Base-by-base conservation (phyloP, 2,113 vertebrate genomes). In the Pollimyrus isidori region DNA sequence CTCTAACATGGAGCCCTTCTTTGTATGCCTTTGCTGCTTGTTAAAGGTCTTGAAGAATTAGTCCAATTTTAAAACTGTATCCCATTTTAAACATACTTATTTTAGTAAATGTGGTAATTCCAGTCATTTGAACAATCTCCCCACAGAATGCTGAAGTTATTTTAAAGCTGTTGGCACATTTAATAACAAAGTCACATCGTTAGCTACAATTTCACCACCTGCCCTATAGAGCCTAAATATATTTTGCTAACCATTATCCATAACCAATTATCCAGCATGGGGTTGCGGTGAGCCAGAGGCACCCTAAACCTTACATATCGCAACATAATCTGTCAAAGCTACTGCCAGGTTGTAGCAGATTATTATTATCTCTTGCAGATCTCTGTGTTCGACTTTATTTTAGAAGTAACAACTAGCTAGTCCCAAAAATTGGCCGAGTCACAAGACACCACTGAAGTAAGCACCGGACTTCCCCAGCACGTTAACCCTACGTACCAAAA, bases 71-170 rank as follows among this genome's bases (percentile, higher is more conserved):
- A 80, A 80, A 62, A 62, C 53, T 58, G 50, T 56, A 62, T 84
- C 86, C 86, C 26, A 42, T 19, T 87, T 52, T 42, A 45, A 23
- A 87, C 42, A 62, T 65, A 21, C 87, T 87, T 87, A 15, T 56
- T 87, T 87, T 87, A 53, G 9, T 53, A 39, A 30, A 53, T 53
- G 17, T 87, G 86, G 49, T 21, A 39, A 87, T 87, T 87, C n/a
- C 86, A 56, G 50, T 39, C 7, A 3, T 87, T 52, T 30, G 49
- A 49, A 53, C 49, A 56, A 26, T 86, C 4, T 15, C 49, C 17
- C 42, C 46, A 48, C 42, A 17, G 42, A n/a, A 46, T 11, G 46
- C n/a, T n/a, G 85, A 15, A 26, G 17, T 15, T 30, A 56, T 30
- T 35, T 39, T 30, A 13, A 87, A 30, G 4, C 15, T 21, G 49